phyloP scores from a whole-genome alignment of 2,113 vertebrate species.

The Lepisosteus oculatus region DNA sequence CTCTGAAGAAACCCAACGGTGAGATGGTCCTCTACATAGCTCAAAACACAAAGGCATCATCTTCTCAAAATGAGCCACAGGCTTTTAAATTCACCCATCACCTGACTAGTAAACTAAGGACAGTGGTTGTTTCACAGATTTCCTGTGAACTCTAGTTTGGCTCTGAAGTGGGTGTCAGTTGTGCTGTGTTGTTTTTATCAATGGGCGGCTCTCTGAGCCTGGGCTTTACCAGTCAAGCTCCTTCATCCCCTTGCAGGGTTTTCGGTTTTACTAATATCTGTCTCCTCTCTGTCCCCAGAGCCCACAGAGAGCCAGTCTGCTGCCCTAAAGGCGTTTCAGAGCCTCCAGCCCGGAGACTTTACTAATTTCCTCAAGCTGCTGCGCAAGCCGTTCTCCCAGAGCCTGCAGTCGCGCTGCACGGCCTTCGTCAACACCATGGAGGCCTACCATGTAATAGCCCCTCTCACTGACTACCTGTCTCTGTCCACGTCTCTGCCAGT shows the following conservation, averaged over 20 bases:
- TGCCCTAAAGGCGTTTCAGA: constrained; percentile 52
- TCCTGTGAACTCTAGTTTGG: too few species aligned
- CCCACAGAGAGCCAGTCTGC: constrained; percentile 40
- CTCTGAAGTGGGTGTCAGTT: too few species aligned
- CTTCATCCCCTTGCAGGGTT: not conserved
- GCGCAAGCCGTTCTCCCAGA: constrained; percentile 57
- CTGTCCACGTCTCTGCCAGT: not conserved
- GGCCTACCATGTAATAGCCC: constrained; percentile 58
- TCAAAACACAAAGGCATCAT: too few species aligned
- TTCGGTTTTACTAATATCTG: not conserved
- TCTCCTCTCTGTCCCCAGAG: constrained; percentile 36
- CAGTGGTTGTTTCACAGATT: too few species aligned
- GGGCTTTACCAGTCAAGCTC: too few species aligned
- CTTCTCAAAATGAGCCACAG: too few species aligned
- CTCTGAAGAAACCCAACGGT: constrained; percentile 44
- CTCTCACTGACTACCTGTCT: not conserved
- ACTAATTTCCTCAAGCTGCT: constrained; percentile 69
- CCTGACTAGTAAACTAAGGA: too few species aligned
- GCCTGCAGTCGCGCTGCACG: constrained; percentile 62
- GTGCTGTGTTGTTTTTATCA: not conserved
- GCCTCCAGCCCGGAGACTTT: constrained; percentile 65
- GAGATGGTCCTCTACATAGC: constrained; percentile 34
- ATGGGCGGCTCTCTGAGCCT: too few species aligned
- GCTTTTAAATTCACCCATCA: too few species aligned
- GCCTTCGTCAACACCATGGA: constrained; percentile 72